Evolutionary conservation across 2,113 vertebrate genomes (phyloP).

Genomic region (Prochilodus magdalenae): DNA sequence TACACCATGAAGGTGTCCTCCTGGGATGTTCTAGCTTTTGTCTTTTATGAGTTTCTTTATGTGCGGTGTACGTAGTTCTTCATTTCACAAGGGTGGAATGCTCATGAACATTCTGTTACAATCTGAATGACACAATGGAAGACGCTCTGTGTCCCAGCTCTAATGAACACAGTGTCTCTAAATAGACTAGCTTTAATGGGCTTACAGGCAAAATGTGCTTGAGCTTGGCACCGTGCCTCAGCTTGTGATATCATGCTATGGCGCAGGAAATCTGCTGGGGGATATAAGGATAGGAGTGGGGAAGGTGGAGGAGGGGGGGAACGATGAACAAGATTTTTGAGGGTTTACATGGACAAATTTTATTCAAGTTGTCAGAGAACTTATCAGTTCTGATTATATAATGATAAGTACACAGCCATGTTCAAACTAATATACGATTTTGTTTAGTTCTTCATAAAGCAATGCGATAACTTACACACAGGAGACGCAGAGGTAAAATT

Average conservation of each 20-base stretch:
- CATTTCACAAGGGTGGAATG: background rate
- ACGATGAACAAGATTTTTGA: constrained; percentile 13
- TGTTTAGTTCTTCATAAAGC: no score
- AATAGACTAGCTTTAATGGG: constrained; percentile 19
- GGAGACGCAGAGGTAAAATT: no score
- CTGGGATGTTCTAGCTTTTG: background rate
- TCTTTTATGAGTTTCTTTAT: constrained; percentile 1
- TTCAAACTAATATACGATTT: no score
- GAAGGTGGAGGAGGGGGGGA: background rate
- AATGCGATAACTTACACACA: no score
- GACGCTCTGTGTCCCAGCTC: background rate
- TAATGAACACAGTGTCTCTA: constrained; percentile 3
- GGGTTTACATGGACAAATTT: background rate
- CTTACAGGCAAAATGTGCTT: background rate
- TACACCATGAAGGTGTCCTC: background rate
- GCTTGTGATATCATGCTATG: background rate
- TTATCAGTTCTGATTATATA: no score
- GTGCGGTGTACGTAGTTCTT: background rate
- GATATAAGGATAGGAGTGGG: background rate
- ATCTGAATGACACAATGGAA: background rate
- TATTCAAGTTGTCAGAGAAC: background rate
- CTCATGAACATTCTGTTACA: constrained; percentile 2
- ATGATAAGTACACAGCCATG: no score
- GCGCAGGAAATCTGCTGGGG: background rate
- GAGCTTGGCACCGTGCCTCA: constrained; percentile 4